Conservation (phyloP, 2,888 invertebrate species). For the Drosophila paramelanica region DNA sequence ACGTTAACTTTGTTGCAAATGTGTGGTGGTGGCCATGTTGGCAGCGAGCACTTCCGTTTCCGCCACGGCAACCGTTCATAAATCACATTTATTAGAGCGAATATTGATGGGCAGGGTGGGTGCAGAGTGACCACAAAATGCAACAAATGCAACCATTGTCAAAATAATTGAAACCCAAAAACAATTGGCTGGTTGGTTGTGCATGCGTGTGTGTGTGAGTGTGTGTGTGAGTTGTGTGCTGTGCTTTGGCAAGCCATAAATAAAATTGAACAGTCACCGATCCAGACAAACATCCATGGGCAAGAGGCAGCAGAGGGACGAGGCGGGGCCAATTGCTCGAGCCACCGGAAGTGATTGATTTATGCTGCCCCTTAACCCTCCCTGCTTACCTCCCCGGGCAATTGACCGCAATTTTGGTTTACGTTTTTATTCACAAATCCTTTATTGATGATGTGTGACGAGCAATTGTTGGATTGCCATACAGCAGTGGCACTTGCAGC, state of each 20-base stretch:
- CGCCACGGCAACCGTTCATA: slow-evolving; percentile 43
- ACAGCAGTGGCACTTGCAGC: slow-evolving; percentile 22
- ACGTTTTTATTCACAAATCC: slow-evolving; percentile 57
- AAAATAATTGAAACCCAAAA: slow-evolving; percentile 63
- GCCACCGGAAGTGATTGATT: slow-evolving; percentile 76
- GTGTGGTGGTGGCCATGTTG: slow-evolving; percentile 30
- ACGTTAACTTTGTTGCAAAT: slow-evolving; percentile 37
- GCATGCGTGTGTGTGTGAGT: slow-evolving; percentile 1
- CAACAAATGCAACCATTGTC: slow-evolving; percentile 44
- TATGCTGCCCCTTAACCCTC: slow-evolving; percentile 39
- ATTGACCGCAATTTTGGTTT: slow-evolving; percentile 70
- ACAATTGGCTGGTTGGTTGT: slow-evolving; percentile 34
- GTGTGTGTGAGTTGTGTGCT: background rate
- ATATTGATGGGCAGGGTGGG: slow-evolving; percentile 28
- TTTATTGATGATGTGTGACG: slow-evolving; percentile 78
- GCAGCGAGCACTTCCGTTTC: slow-evolving; percentile 47
- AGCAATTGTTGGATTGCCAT: slow-evolving; percentile 22
- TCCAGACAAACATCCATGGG: slow-evolving; percentile 20
- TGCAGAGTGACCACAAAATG: slow-evolving; percentile 20
- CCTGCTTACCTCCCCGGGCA: slow-evolving; percentile 20
- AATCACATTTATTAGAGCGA: slow-evolving; percentile 71
- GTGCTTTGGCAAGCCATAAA: slow-evolving; percentile 58
- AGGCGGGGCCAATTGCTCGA: slow-evolving; percentile 47
- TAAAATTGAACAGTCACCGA: slow-evolving; percentile 54
- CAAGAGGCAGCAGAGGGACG: slow-evolving; percentile 25